Conservation (phyloP, 2,113 vertebrate genomes). For the Campylomormyrus tamandua region DNA sequence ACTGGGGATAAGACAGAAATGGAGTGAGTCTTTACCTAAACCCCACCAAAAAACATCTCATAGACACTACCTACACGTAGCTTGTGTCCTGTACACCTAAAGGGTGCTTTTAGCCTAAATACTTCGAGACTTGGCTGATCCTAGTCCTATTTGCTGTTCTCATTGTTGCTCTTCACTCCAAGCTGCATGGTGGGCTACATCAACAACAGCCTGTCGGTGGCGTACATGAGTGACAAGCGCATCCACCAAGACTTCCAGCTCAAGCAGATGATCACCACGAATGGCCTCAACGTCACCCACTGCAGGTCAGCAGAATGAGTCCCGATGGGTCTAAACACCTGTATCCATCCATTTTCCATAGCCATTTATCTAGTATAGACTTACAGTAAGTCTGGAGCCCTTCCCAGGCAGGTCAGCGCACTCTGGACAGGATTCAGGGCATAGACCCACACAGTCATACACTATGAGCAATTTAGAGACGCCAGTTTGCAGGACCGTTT, state of each 20-base stretch:
- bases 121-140: neutral
- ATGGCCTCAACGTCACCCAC: conserved; percentile 39
- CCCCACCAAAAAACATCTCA: neutral
- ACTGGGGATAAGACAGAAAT: neutral
- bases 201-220: conserved; percentile 73
- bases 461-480: neutral
- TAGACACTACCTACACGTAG: neutral
- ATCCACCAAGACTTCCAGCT: conserved; percentile 51
- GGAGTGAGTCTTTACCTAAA: conserved; percentile 63
- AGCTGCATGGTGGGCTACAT: conserved; percentile 83
- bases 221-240: conserved; percentile 28
- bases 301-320: conserved; percentile 71
- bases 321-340: neutral
- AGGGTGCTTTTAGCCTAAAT: neutral
- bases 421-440: neutral
- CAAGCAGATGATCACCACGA: conserved; percentile 9
- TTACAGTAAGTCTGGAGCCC: neutral
- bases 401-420: neutral
- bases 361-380: neutral
- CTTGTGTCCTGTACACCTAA: neutral
- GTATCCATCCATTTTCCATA: neutral
- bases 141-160: neutral
- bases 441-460: neutral
- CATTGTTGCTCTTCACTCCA: neutral
- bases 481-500: neutral